Evolutionary conservation across 2,888 invertebrate genomes (phyloP), one percentile per base, ranked within the genome.

Genomic region (Chaetogeoica ovagalla): DNA sequence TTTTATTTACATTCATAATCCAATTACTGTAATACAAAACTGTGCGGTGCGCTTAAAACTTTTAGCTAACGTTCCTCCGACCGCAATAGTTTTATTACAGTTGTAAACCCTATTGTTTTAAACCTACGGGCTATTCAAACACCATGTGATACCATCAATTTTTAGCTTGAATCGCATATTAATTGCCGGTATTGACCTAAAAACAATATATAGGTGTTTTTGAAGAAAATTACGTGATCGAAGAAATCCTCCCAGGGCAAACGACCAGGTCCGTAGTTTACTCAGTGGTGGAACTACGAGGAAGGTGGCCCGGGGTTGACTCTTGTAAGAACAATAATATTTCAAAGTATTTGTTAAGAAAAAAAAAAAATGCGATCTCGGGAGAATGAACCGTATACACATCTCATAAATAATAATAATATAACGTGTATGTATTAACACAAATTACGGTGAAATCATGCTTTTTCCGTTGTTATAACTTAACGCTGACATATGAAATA

Each of bases 1-100:
- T 59, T 62, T 37, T 48, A 59, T 68, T 68, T 57, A 48, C 59
- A 68, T 76, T 76, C 75, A 68, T 63, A 76, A 76, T 68, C 43
- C 21, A 39, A 74, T 74, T 65, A 74, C 30, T 63, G n/a, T 30
- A 4, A 30, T 52, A 55, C 63, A 74, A 65, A 74, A 63, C n/a
- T 65, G 63, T 21, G 55, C 30, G 30, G 21, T 17, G n/a, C n/a
- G 9, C 52, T n/a, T 11, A 66, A 5, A 62, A 30, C 30, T n/a
- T n/a, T n/a, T 11, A 48, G 13, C 1, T 60, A 72, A 43, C 17
- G 8, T 62, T 52, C 30, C 52, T 52, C 30, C 52, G 8, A 52
- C 30, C 4, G 30, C 30, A 63, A 37, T 62, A 43, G 6, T 43
- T 9, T 43, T 43, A 4, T 19, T 63, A 73, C 37, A 8, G 19